phyloP scores from a whole-genome alignment of 92 coral and sea anemone species.

The Meandrina meandrites region DNA sequence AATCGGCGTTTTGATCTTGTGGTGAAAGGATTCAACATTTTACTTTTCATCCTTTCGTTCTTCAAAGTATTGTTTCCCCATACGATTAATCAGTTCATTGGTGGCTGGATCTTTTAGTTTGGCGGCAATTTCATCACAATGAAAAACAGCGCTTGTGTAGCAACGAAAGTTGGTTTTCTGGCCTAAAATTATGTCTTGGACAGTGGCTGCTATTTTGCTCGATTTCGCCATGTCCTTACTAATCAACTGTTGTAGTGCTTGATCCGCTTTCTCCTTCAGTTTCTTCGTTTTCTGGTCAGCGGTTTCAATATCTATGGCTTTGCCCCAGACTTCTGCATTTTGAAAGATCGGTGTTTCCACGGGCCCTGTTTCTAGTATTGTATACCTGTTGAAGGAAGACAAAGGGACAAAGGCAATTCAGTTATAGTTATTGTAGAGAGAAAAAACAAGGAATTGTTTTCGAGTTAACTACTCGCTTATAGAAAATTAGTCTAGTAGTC shows the following conservation, averaged over 20 bases:
- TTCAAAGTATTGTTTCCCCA: background rate
- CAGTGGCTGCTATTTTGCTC: background rate
- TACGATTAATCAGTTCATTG: background rate
- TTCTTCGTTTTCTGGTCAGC: conserved; percentile 15
- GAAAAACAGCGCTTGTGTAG: background rate
- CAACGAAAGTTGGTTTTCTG: conserved; percentile 2
- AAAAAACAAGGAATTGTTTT: no score
- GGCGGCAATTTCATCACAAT: background rate
- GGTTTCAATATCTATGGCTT: background rate
- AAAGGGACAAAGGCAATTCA: background rate
- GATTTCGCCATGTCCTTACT: background rate
- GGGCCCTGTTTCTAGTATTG: conserved; percentile 12
- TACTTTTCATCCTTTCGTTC: background rate
- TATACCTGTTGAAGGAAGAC: background rate
- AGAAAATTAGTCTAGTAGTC: no score
- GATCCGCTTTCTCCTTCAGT: background rate
- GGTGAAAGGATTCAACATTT: background rate
- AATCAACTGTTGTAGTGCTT: background rate
- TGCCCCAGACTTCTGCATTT: background rate
- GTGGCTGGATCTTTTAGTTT: conserved; percentile 15
- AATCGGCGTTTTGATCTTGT: no score
- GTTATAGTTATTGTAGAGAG: background rate
- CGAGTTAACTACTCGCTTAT: no score
- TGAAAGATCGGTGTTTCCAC: background rate
- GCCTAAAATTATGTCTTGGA: conserved; percentile 13